Evolutionary conservation across 2,888 invertebrate genomes (phyloP).

Genomic region (Phragmatobia fuliginosa): DNA sequence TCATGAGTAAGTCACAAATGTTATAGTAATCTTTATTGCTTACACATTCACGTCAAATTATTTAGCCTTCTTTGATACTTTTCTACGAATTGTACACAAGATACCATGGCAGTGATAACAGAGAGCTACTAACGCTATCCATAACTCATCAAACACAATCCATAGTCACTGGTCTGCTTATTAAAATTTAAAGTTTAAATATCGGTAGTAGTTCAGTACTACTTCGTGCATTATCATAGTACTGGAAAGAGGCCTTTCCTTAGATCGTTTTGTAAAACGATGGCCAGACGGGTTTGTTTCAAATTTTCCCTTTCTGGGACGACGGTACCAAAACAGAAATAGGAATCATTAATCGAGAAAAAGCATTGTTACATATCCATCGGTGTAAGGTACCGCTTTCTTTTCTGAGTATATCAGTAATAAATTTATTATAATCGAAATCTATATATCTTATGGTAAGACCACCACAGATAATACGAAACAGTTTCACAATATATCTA

Average conservation of each 20-base stretch:
- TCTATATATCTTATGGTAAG: not conserved
- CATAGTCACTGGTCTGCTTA: not conserved
- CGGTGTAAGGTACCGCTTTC: not conserved
- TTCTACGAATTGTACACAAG: not conserved
- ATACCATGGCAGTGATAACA: not conserved
- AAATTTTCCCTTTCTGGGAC: no score
- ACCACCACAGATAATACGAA: not conserved
- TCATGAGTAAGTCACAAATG: not conserved
- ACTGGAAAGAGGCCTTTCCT: not conserved
- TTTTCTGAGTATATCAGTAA: not conserved
- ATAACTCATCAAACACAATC: not conserved
- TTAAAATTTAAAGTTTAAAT: not conserved
- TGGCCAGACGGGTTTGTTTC: no score
- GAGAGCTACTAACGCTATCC: not conserved
- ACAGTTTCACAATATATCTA: constrained; percentile 4
- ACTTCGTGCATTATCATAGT: not conserved
- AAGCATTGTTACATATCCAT: not conserved
- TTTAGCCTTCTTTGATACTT: not conserved
- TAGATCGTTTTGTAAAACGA: no score
- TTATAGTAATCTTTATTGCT: not conserved
- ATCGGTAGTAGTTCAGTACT: not conserved
- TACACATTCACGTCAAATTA: not conserved
- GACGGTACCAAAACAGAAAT: not conserved
- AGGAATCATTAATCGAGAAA: not conserved
- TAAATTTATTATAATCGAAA: not conserved